phyloP scores from a whole-genome alignment of 2,113 vertebrate species.

The Peromyscus maniculatus region DNA sequence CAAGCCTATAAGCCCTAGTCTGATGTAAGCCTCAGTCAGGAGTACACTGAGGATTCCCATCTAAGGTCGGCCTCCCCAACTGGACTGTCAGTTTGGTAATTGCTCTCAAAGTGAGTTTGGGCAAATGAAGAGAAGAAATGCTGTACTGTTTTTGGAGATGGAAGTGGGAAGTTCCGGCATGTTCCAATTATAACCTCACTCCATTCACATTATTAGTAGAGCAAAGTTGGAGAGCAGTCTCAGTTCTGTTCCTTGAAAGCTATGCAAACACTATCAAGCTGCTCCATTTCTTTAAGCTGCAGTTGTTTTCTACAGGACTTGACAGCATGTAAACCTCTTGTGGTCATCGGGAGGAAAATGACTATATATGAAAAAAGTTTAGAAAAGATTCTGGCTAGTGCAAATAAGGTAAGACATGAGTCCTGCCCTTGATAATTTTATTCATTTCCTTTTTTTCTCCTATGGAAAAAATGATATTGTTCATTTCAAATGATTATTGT shows the following conservation, averaged over 20 bases:
- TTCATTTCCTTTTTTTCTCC: background rate
- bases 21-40: background rate
- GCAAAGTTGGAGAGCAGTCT: background rate
- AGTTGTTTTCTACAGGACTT: background rate
- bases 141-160: background rate
- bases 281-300: background rate
- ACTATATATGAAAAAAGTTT: slow-evolving; percentile 10
- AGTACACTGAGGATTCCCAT: background rate
- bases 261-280: background rate
- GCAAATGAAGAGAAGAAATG: background rate
- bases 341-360: background rate
- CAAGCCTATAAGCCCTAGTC: background rate
- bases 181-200: background rate
- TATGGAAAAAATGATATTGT: background rate
- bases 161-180: background rate
- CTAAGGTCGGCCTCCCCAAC: background rate
- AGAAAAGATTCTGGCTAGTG: background rate
- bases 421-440: background rate
- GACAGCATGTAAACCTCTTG: background rate
- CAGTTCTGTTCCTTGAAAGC: background rate
- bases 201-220: background rate
- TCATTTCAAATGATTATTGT: background rate
- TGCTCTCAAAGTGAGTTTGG: background rate
- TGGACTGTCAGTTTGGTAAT: background rate
- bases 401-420: background rate